Percentiles rank a stretch among this genome's conserved stretches.
Evolutionary conservation across 2,797 vertebrate genomes (phyloP).

Genomic region (Sebastes itinus): DNA sequence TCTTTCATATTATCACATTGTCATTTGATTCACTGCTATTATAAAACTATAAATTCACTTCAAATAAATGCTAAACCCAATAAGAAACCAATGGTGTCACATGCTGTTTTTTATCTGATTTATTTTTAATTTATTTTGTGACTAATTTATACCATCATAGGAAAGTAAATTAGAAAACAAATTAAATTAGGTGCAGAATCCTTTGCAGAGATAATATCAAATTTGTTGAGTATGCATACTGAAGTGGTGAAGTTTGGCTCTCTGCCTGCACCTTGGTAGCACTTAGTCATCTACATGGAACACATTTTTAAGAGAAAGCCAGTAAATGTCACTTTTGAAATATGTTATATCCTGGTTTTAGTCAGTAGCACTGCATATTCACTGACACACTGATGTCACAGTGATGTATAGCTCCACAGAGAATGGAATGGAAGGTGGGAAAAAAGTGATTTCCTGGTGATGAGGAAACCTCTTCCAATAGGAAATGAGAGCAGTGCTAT

Average conservation of each 20-base stretch:
- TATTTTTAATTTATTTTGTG: no score
- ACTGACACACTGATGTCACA: neutral
- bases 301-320: conserved; percentile 4
- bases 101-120: no score
- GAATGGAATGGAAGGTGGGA: neutral
- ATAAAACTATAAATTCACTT: neutral
- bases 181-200: no score
- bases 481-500: conserved; percentile 17
- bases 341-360: neutral
- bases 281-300: neutral
- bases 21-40: no score
- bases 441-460: conserved; percentile 18
- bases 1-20: no score
- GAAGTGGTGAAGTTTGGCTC: neutral
- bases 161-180: no score
- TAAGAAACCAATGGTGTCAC: neutral
- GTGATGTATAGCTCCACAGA: neutral
- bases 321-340: conserved; percentile 22
- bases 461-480: conserved; percentile 2
- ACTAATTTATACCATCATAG: no score
- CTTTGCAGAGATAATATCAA: neutral
- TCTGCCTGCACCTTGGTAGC: neutral
- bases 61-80: neutral
- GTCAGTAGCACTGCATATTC: conserved; percentile 15
- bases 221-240: neutral